Conservation (phyloP, 2,797 vertebrate genomes). For the Myripristis jacobus region DNA sequence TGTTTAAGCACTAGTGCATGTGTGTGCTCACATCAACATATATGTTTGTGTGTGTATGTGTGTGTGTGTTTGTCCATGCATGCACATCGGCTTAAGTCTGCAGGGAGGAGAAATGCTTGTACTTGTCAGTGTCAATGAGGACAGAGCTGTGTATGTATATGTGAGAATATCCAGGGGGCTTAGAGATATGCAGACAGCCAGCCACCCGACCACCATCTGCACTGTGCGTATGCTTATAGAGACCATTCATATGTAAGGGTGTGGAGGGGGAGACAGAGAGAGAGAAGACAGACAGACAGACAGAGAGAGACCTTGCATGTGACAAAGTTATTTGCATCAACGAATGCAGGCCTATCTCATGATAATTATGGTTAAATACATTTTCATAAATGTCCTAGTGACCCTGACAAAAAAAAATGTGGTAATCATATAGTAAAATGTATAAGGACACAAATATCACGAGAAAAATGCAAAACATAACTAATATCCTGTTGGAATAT, state of each 20-base stretch:
- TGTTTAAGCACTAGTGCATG: neutral
- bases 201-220: conserved; percentile 34
- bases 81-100: conserved; percentile 1
- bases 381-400: conserved; percentile 1
- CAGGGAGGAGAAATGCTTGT: neutral
- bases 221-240: neutral
- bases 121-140: conserved; percentile 51
- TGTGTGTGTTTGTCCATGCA: neutral
- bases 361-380: neutral
- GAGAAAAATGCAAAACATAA: neutral
- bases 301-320: neutral
- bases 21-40: neutral
- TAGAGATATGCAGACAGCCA: conserved; percentile 20
- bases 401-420: neutral
- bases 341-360: neutral
- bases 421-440: neutral
- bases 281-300: too few relatives aligned
- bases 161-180: conserved; percentile 33
- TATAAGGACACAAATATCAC: neutral
- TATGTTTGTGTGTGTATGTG: conserved; percentile 1
- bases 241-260: neutral
- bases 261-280: neutral
- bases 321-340: conserved; percentile 37
- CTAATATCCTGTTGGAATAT: neutral
- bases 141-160: conserved; percentile 45